These are phyloP conservation scores for Cremastobaeus sp. DNA, from an alignment of 2,888 invertebrate species.

Conservation along the genomic window DNA sequence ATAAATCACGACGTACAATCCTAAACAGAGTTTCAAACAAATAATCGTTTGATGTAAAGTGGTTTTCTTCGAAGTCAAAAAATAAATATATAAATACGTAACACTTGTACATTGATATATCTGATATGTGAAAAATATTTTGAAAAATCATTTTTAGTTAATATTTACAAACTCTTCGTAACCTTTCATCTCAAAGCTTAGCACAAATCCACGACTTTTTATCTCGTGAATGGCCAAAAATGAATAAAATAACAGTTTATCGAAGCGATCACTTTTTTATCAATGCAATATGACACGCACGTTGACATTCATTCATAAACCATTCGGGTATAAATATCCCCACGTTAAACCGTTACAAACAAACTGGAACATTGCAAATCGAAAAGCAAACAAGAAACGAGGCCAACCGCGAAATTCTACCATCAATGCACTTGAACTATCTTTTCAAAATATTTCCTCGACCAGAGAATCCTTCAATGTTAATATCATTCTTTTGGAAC, in stretches of 20 bases:
- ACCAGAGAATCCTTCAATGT: too few relatives aligned
- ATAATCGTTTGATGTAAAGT: conserved; percentile 41
- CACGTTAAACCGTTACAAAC: too few relatives aligned
- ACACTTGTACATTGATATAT: conserved; percentile 54
- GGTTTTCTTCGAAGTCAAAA: conserved; percentile 29
- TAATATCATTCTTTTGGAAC: too few relatives aligned
- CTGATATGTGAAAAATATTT: conserved; percentile 46
- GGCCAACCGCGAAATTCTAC: too few relatives aligned
- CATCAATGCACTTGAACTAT: too few relatives aligned
- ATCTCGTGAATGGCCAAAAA: conserved; percentile 20
- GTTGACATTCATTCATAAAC: conserved; percentile 28
- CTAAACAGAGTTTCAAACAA: conserved; percentile 40
- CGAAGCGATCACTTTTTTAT: conserved; percentile 27
- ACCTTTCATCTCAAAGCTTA: conserved; percentile 16
- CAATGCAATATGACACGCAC: conserved; percentile 9
- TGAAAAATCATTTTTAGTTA: conserved; percentile 52
- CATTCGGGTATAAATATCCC: too few relatives aligned
- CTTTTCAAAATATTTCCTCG: too few relatives aligned
- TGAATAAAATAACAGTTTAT: conserved; percentile 2
- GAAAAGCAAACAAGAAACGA: too few relatives aligned
- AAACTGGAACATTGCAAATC: too few relatives aligned
- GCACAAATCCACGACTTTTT: conserved; percentile 13
- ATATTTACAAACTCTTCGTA: conserved; percentile 44
- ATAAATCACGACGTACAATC: conserved; percentile 55
- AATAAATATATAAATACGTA: conserved; percentile 28